Conservation (phyloP, 2,113 vertebrate species). For the Oryzias woworae region DNA sequence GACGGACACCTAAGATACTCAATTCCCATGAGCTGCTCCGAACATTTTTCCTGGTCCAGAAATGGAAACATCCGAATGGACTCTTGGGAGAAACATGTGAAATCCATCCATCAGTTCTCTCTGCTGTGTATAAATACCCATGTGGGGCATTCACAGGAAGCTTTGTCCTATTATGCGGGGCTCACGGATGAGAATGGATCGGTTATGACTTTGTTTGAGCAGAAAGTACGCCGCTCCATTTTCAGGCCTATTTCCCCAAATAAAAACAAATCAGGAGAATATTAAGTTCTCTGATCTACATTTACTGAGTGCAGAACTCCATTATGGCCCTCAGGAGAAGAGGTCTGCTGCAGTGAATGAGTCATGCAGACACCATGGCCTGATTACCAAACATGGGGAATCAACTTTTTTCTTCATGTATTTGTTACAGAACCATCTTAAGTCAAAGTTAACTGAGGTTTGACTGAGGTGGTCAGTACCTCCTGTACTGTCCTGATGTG, state of each 20-base stretch:
- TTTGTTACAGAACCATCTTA: no score
- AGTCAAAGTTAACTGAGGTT: no score
- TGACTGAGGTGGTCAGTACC: no score
- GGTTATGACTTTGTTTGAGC: slow-evolving; percentile 41
- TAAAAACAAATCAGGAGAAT: slow-evolving; percentile 55
- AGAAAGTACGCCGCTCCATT: slow-evolving; percentile 29
- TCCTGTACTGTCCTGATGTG: no score
- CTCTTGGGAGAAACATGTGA: slow-evolving; percentile 65
- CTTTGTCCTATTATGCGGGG: slow-evolving; percentile 54
- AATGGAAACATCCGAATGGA: slow-evolving; percentile 59
- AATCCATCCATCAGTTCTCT: slow-evolving; percentile 73
- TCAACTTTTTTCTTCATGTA: slow-evolving; percentile 1
- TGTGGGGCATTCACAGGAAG: slow-evolving; percentile 52
- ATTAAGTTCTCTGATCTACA: slow-evolving; percentile 56
- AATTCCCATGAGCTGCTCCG: slow-evolving; percentile 37
- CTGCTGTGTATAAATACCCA: slow-evolving; percentile 65
- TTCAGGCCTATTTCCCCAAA: slow-evolving; percentile 48
- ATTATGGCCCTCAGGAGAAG: slow-evolving; percentile 3
- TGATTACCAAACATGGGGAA: slow-evolving; percentile 26
- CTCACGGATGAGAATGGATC: slow-evolving; percentile 54
- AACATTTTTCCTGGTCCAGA: slow-evolving; percentile 38
- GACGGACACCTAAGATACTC: slow-evolving; percentile 46
- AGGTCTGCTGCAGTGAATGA: slow-evolving; percentile 22
- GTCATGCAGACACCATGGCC: slow-evolving; percentile 15
- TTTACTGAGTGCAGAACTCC: slow-evolving; percentile 30